A percentile compares a stretch with the other conserved stretches of the same genome.
Evolutionary conservation across 2,888 invertebrate genomes (phyloP).

Genomic region (Oscheius onirici): DNA sequence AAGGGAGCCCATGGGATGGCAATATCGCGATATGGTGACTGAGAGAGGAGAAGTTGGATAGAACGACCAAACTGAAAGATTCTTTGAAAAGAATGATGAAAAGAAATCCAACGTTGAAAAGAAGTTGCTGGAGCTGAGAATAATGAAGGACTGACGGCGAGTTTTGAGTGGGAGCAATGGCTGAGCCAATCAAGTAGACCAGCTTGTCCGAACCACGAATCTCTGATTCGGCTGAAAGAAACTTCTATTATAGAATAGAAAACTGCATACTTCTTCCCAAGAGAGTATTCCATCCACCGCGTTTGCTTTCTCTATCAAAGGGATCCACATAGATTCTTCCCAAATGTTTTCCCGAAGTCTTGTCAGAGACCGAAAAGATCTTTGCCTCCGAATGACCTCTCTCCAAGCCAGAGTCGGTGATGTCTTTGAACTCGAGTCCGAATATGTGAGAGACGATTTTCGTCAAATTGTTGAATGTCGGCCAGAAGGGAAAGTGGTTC

Average conservation of each 20-base stretch:
- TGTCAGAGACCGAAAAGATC: slow-evolving; percentile 65
- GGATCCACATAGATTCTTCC: slow-evolving; percentile 67
- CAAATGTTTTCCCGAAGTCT: slow-evolving; percentile 52
- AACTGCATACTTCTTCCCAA: slow-evolving; percentile 61
- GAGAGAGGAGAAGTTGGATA: slow-evolving; percentile 86
- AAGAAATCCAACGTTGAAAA: slow-evolving; percentile 56
- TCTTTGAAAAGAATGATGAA: background rate
- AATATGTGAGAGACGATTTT: slow-evolving; percentile 60
- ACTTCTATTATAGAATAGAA: background rate
- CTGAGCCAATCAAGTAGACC: slow-evolving; percentile 67
- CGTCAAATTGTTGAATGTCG: slow-evolving; percentile 66
- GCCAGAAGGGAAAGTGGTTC: slow-evolving; percentile 71
- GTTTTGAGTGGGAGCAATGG: slow-evolving; percentile 54
- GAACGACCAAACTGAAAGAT: slow-evolving; percentile 83
- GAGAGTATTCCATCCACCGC: slow-evolving; percentile 64
- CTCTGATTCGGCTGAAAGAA: slow-evolving; percentile 56
- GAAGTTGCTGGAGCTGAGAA: slow-evolving; percentile 61
- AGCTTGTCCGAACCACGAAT: slow-evolving; percentile 66
- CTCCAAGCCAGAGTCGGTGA: slow-evolving; percentile 62
- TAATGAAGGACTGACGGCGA: slow-evolving; percentile 64
- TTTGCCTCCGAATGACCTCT: slow-evolving; percentile 61
- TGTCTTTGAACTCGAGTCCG: slow-evolving; percentile 51
- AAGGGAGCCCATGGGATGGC: slow-evolving; percentile 63
- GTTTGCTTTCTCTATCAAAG: slow-evolving; percentile 64
- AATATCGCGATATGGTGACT: slow-evolving; percentile 79